These are phyloP conservation scores for Drosophila chauvacae DNA, from an alignment of 1,140 invertebrate genomes.

Conservation along the genomic window DNA sequence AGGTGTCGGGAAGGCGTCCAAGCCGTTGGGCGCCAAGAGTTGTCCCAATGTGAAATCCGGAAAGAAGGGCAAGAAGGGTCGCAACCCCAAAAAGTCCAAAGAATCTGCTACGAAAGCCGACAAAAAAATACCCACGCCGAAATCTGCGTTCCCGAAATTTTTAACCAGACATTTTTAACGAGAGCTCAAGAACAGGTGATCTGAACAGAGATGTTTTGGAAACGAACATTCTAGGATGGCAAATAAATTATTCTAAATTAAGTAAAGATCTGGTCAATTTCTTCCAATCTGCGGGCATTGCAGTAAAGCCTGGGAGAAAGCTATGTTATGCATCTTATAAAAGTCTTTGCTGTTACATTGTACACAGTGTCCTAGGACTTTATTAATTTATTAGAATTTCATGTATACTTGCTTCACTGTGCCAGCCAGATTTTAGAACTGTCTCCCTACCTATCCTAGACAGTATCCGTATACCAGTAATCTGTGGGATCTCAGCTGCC, in stretches of 20 bases:
- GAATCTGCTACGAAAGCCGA: not conserved
- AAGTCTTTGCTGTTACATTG: too few relatives aligned
- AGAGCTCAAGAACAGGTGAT: not conserved
- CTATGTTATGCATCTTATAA: too few relatives aligned
- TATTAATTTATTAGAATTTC: too few relatives aligned
- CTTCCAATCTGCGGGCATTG: too few relatives aligned
- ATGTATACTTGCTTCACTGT: not conserved
- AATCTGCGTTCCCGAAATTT: not conserved
- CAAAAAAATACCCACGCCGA: too few relatives aligned
- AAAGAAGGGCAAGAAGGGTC: too few relatives aligned
- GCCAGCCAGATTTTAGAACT: not conserved
- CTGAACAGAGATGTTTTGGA: not conserved
- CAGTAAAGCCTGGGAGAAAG: too few relatives aligned
- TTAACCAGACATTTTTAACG: not conserved
- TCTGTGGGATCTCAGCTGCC: constrained; percentile 11
- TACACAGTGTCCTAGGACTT: too few relatives aligned
- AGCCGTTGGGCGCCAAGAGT: not conserved
- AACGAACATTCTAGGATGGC: not conserved
- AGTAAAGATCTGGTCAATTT: too few relatives aligned
- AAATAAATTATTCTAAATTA: not conserved
- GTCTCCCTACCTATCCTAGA: not conserved
- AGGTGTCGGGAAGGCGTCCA: not conserved
- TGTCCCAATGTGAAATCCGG: not conserved
- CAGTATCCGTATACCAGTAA: constrained; percentile 8
- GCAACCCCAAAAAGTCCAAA: too few relatives aligned